These are phyloP conservation scores for Drosophila falleni DNA, from an alignment of 2,888 invertebrate genomes.

Conservation along the genomic window DNA sequence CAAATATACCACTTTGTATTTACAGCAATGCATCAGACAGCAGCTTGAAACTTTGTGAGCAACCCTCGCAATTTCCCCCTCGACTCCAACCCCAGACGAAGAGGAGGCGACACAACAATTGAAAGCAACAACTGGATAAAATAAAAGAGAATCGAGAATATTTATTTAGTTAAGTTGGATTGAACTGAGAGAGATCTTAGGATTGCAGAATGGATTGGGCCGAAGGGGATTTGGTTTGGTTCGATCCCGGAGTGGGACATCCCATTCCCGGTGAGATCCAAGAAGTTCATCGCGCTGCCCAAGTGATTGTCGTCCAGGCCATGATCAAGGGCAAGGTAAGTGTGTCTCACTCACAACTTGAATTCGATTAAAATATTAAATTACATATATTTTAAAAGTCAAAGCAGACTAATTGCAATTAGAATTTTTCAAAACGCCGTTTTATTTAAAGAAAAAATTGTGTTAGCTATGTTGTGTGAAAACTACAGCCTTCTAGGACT, in stretches of 20 bases:
- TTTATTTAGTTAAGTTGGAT: not conserved
- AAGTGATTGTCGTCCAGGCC: conserved; percentile 95
- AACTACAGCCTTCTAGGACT: no score
- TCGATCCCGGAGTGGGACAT: conserved; percentile 95
- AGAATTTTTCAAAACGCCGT: no score
- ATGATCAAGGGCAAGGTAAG: conserved; percentile 94
- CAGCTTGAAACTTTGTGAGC: conserved; percentile 45
- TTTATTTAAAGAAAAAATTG: no score
- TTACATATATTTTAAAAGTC: no score
- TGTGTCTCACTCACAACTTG: conserved; percentile 1
- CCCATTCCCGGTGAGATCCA: conserved; percentile 96
- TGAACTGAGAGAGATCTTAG: conserved; percentile 10
- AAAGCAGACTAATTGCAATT: no score
- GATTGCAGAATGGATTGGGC: conserved; percentile 87
- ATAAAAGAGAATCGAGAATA: conserved; percentile 18
- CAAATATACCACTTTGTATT: conserved; percentile 30
- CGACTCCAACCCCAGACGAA: not conserved
- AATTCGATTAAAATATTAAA: no score
- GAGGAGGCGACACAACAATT: conserved; percentile 2
- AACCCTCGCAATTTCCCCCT: conserved; percentile 8
- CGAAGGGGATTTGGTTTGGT: conserved; percentile 96
- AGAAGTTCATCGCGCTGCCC: conserved; percentile 95
- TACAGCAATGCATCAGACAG: conserved; percentile 67
- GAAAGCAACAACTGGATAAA: not conserved
- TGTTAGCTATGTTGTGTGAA: no score